Evolutionary conservation across 1,140 invertebrate species (phyloP).

Genomic region (Brachionus asplanchnoidis): DNA sequence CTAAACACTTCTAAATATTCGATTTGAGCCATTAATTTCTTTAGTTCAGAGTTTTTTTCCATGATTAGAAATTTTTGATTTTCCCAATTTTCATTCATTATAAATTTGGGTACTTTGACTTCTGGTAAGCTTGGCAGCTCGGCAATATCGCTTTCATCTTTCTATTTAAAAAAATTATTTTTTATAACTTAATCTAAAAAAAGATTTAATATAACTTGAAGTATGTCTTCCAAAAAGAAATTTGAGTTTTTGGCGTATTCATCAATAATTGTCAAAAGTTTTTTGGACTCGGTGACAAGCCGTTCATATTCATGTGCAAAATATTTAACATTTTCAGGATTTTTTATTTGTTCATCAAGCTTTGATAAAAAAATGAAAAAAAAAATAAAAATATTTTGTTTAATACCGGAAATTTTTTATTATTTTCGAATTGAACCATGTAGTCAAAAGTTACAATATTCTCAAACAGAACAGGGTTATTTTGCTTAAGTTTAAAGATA

Average conservation of each 20-base stretch:
- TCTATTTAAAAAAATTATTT: neutral
- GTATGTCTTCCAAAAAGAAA: neutral
- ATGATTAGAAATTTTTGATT: neutral
- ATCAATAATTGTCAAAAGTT: neutral
- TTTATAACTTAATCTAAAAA: neutral
- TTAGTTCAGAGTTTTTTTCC: neutral
- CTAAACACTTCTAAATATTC: neutral
- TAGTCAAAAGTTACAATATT: neutral
- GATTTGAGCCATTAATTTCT: neutral
- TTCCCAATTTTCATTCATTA: constrained; percentile 19
- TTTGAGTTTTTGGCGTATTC: neutral
- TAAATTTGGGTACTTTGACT: neutral
- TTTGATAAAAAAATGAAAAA: neutral
- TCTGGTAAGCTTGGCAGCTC: neutral
- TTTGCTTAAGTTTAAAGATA: neutral
- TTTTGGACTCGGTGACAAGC: neutral
- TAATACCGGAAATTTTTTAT: neutral
- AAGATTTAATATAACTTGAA: neutral
- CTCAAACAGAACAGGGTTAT: neutral
- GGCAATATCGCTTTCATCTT: neutral
- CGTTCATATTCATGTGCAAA: constrained; percentile 11
- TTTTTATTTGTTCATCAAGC: neutral
- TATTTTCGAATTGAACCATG: neutral
- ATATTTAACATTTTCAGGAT: neutral
- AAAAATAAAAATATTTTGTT: neutral